Evolutionary conservation across 64 coral and sea anemone species (phyloP), one percentile per base, ranked within the genome.

Genomic region (Montipora sp.): DNA sequence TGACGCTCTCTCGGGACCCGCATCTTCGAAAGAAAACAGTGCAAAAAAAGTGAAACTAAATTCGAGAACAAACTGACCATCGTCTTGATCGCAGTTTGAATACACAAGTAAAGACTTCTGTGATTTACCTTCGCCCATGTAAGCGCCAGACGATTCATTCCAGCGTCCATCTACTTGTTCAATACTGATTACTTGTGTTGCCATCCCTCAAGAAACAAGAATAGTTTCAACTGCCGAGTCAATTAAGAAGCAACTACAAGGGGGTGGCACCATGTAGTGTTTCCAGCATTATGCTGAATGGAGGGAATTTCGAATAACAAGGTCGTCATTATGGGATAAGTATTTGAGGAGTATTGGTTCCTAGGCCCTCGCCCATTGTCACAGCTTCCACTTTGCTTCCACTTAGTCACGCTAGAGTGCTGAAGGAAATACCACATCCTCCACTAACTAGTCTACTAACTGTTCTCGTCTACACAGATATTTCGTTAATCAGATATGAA

Each of bases 1-100:
- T 76, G 98, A 96, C 5, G 83, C 98, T 82, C 98, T 88, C 87
- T 98, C 97, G 48, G 69, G 94, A 61, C 81, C 60, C 66, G 83
- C 58, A 79, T 94, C 95, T 95, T n/a, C 73, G 44, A 89, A 77
- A 60, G 20, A 58, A 77, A 36, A 44, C 51, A 75, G 87, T 58
- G 55, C n/a, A 77, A 49, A 89, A 47, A 59, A 15, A 77, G 10
- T 89, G 87, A 89, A 75, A 77, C 19, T 19, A 60, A 89, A 14
- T 47, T 49, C 51, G 19, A 20, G 15, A 73, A 75, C 20, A 5
- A 48, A 75, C 21, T 57, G 53, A 75, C 15, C 20, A 84, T 77
- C 53, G 58, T 21, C 43, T 22, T 63, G 22, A 84, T 75, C 80
- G 47, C 47, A 60, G 21, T 65, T 16, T 6, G 53, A 57, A 11